Conservation (phyloP, 2,797 vertebrate species). For the Rhabdomys pumilio region DNA sequence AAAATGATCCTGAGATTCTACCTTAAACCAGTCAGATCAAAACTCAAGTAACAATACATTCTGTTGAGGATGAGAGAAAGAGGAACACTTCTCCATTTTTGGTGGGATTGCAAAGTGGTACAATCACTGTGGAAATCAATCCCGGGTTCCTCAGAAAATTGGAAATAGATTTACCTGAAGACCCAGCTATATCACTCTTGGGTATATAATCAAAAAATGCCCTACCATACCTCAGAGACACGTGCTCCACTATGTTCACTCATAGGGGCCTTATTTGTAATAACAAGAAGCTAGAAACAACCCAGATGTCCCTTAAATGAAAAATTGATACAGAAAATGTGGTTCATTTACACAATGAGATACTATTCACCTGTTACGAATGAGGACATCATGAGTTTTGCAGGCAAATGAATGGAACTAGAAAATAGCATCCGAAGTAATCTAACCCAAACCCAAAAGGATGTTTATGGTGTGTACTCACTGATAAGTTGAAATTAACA, state of each 20-base stretch:
- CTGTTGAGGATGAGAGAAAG: not conserved
- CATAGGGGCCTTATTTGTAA: not conserved
- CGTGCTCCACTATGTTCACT: not conserved
- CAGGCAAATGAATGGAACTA: not conserved
- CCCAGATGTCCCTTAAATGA: not conserved
- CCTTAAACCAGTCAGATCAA: not conserved
- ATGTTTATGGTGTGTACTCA: not conserved
- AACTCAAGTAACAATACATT: not conserved
- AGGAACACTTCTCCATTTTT: not conserved
- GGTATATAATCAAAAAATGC: not conserved
- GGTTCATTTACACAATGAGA: not conserved
- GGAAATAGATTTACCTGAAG: not conserved
- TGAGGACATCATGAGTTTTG: not conserved
- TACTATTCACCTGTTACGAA: not conserved
- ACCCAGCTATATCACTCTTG: not conserved
- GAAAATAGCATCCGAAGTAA: not conserved
- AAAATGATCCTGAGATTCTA: not conserved
- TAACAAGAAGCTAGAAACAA: not conserved
- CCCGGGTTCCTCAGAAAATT: not conserved
- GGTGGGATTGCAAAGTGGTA: not conserved
- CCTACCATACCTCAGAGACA: too few relatives aligned
- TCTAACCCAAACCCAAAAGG: not conserved
- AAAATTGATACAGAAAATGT: not conserved
- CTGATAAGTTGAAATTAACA: not conserved
- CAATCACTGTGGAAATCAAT: not conserved